Evolutionary conservation across 2,797 vertebrate species (phyloP), one percentile per base, ranked within the genome.

Genomic region (Neopelma chrysocephalum): DNA sequence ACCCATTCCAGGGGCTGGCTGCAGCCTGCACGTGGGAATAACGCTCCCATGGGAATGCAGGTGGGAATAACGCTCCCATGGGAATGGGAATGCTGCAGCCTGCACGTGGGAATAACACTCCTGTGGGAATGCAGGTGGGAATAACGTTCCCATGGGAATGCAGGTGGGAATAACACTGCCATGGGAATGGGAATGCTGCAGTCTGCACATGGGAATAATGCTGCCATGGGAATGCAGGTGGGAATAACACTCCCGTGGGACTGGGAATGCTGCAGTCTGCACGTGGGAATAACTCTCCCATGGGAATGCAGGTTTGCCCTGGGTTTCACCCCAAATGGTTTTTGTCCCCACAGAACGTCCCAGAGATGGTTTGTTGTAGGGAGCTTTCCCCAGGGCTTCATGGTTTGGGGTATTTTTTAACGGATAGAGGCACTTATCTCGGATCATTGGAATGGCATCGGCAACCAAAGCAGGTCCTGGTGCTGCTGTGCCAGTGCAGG

Each of bases 281-380:
- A 45, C 23, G 2, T 3, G 4, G 25, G 20, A 56, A 56, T 19
- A 31, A 15, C 0, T 17, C 10, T 36, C 12, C 62, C 26, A 8
- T 17, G 54, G 54, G 19, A 57, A 9, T 0, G 4, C n/a, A 34
- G 43, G 3, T 72, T 27, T 7, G 4, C 29, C 21, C 57, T 3
- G 1, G 11, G 4, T 9, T 31, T 21, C 3, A 9, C n/a, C 53
- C 34, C 5, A 34, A 6, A 6, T 0, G 34, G 6, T 2, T 15
- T 56, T 7, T 15, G 25, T 22, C 26, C 26, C n/a, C 17, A 11
- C 1, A 18, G 17, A 26, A 43, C 31, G 51, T 22, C 65, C 38
- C 70, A 5, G 15, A 22, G 56, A 8, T 16, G 31, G 10, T 32
- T 65, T n/a, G 4, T 0, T 7, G 8, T 1, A 12, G 70, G 23